Evolutionary conservation across 2,888 invertebrate genomes (phyloP), one percentile per base, ranked within the genome.

Genomic region (Athripsodes cinereus): DNA sequence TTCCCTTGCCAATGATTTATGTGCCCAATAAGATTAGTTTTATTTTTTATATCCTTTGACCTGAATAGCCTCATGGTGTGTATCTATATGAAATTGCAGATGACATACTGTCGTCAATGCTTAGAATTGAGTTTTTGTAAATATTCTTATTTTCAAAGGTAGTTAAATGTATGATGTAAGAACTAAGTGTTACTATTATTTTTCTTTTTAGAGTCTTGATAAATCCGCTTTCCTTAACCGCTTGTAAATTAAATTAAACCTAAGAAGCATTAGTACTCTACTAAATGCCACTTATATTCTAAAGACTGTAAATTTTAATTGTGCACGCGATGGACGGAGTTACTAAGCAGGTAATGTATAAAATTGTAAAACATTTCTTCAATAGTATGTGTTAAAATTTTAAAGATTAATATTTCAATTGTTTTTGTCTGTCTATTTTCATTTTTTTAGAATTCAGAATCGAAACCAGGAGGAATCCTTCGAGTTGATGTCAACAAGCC

Each of bases 401-500:
- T 31, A 6, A 6, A 8, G 6, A 31, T 31, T 31, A 31, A n/a
- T 31, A 8, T 31, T 31, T 31, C 31, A 8, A 31, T 31, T 8
- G 8, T 8, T 31, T 8, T 11, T 31, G 6, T 31, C 31, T 51
- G 2, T n/a, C 11, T 20, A 51, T 13, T 26, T 3, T 5, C 5
- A 26, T 48, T 26, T 55, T 20, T 20, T 31, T 31, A 55, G 59
- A 50, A 11, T 20, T 22, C 26, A 10, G 63, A 63, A 16, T 46
- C 35, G 11, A 59, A 49, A 48, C 57, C 57, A 31, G 59, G 61
- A 8, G 78, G 78, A 26, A 79, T 79, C 51, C 67, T 79, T 44
- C 71, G 75, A 18, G 68, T 78, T 65, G 77, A 79, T 66, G 69
- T 76, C 54, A 69, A 67, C 55, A 77, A 76, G 55, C 75, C 76